Evolutionary conservation across 2,113 vertebrate species (phyloP).

Genomic region (Melozone crissalis): DNA sequence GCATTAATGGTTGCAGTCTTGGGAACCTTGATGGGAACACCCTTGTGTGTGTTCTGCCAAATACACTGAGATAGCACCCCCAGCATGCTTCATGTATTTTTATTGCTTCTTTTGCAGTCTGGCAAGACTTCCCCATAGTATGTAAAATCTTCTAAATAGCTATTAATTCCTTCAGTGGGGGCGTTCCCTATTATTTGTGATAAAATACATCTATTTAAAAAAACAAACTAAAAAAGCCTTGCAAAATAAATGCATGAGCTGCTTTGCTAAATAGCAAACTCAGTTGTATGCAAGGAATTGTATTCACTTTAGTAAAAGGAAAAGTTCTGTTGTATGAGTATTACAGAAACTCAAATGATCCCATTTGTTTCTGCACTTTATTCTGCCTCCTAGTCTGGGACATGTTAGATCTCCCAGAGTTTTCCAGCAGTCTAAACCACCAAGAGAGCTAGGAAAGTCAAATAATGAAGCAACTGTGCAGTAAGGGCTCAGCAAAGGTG

Average conservation of each 20-base stretch:
- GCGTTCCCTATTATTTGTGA: background rate
- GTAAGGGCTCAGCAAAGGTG: background rate
- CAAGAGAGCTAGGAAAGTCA: background rate
- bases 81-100: background rate
- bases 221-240: background rate
- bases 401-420: background rate
- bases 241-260: background rate
- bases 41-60: background rate
- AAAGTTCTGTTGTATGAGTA: background rate
- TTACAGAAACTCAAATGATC: background rate
- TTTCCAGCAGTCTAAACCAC: background rate
- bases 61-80: background rate
- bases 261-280: background rate
- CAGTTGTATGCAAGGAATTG: background rate
- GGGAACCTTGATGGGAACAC: background rate
- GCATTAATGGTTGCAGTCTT: background rate
- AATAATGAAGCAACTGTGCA: background rate
- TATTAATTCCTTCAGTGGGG: background rate
- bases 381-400: background rate
- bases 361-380: background rate
- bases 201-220: background rate
- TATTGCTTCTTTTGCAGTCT: background rate
- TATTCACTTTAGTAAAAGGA: background rate
- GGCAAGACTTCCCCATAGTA: background rate
- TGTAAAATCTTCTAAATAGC: background rate